Evolutionary conservation across 1,140 invertebrate genomes (phyloP), one percentile per base, ranked within the genome.

Genomic region (Euura lappo): DNA sequence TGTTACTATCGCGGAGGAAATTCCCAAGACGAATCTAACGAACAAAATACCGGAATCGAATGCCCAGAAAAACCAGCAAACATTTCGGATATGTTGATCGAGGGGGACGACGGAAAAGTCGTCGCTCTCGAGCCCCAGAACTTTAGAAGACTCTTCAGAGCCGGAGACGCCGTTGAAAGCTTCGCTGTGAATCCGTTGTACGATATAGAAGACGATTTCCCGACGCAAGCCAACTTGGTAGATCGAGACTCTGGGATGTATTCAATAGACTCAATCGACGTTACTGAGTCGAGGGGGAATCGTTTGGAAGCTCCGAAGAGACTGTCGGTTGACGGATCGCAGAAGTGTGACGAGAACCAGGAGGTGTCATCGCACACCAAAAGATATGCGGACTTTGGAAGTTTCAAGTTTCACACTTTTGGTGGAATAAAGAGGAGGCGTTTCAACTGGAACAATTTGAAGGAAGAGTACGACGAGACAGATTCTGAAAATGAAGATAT

Each of bases 371-470:
- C 69, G 0, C 74, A 79, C 46, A 76, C 78, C 1, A 79, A 70
- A 6, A 82, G 71, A 6, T 83, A 83, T 65, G 81, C 74, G 78
- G 73, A 74, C 7, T 71, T 77, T n/a, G 69, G 65, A 46, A 70
- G 65, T 6, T 44, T 74, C 42, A 83, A 83, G 64, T 83, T 80
- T n/a, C 75, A 84, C 28, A 83, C 81, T 2, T 84, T 83, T 43
- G 83, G 83, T 5, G 83, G 83, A 4, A 84, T 84, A 45, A 80
- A 73, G 45, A 75, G 10, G 43, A 1, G 65, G 8, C n/a, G 69
- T 10, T 44, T n/a, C 7, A 68, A 66, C 10, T 42, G 6, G n/a
- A n/a, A 13, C 7, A 67, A 76, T 2, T 10, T 47, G 42, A 65
- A 75, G 2, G 65, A 67, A 7, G 73, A 77, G 4, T 60, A 11